These are phyloP conservation scores for Mesodorylaimus sp. DNA, from an alignment of 2,888 invertebrate species.

Conservation along the genomic window DNA sequence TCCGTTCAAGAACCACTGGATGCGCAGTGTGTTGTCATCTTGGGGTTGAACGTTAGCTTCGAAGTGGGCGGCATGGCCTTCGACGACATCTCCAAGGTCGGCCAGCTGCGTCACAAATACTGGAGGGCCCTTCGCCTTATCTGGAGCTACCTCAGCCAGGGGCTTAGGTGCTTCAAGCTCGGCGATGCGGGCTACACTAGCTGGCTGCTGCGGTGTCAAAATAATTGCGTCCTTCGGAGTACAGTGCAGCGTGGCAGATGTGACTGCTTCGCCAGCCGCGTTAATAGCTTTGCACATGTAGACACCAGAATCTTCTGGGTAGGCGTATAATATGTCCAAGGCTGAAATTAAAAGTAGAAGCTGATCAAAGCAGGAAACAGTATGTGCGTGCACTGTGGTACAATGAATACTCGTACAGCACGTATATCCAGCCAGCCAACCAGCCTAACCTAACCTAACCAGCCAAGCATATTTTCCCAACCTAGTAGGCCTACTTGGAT, in stretches of 20 bases:
- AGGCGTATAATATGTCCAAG: conserved; percentile 55
- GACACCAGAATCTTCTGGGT: conserved; percentile 85
- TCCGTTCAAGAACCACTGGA: conserved; percentile 85
- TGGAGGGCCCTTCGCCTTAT: conserved; percentile 20
- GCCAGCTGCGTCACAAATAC: conserved; percentile 3
- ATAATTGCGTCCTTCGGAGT: conserved; percentile 11
- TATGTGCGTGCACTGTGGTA: too few relatives aligned
- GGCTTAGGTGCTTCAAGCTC: conserved; percentile 22
- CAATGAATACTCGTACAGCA: too few relatives aligned
- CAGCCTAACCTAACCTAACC: too few relatives aligned
- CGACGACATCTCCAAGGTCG: conserved; percentile 31
- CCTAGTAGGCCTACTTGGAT: too few relatives aligned
- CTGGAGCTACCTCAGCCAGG: conserved; percentile 16
- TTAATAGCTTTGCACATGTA: conserved; percentile 79
- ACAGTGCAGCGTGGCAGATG: conserved; percentile 57
- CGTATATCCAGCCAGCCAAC: too few relatives aligned
- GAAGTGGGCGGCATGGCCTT: conserved; percentile 70
- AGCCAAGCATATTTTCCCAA: too few relatives aligned
- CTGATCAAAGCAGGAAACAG: too few relatives aligned
- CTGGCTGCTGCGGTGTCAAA: conserved; percentile 4
- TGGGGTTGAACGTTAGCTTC: conserved; percentile 78
- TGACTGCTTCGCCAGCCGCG: conserved; percentile 82
- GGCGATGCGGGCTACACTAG: conserved; percentile 11
- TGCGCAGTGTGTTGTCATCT: conserved; percentile 66
- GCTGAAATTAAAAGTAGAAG: too few relatives aligned